Conservation (phyloP, 2,113 vertebrate species). For the Sebastes fasciatus region DNA sequence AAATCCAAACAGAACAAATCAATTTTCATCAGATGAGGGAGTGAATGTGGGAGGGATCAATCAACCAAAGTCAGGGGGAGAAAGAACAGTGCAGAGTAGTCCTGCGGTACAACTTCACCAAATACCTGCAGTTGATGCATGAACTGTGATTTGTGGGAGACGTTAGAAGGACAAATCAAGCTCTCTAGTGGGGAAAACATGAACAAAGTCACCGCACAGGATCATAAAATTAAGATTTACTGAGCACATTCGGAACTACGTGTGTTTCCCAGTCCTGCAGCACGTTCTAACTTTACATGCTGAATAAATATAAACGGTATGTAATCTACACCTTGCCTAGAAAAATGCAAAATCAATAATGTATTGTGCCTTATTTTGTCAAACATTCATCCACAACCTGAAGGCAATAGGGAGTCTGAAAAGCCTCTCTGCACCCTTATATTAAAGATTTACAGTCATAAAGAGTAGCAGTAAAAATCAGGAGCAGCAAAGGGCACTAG, state of each 20-base stretch:
- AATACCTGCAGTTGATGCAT: conserved; percentile 31
- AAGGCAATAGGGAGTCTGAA: conserved; percentile 1
- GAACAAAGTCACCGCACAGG: conserved; percentile 22
- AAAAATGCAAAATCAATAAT: conserved; percentile 30
- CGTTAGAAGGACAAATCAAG: conserved; percentile 30
- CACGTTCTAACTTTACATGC: conserved; percentile 7
- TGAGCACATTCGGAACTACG: conserved; percentile 11
- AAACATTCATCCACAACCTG: conserved; percentile 3
- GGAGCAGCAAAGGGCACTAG: conserved; percentile 53
- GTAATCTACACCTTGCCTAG: neutral
- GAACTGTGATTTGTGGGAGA: conserved; percentile 41
- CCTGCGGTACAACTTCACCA: neutral
- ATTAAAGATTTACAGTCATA: conserved; percentile 54
- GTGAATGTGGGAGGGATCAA: conserved; percentile 77
- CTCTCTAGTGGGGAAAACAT: neutral
- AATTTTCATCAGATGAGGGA: conserved; percentile 85
- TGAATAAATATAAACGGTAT: conserved; percentile 20
- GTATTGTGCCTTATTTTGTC: conserved; percentile 5
- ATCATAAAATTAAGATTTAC: conserved; percentile 49
- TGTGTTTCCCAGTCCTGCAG: conserved; percentile 16
- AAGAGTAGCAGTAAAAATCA: conserved; percentile 59
- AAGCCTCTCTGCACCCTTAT: neutral
- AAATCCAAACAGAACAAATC: conserved; percentile 84
- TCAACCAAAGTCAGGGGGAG: conserved; percentile 64
- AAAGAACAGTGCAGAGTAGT: conserved; percentile 21